Evolutionary conservation across 64 coral and sea anemone genomes (phyloP).

Genomic region (Orbicella faveolata): DNA sequence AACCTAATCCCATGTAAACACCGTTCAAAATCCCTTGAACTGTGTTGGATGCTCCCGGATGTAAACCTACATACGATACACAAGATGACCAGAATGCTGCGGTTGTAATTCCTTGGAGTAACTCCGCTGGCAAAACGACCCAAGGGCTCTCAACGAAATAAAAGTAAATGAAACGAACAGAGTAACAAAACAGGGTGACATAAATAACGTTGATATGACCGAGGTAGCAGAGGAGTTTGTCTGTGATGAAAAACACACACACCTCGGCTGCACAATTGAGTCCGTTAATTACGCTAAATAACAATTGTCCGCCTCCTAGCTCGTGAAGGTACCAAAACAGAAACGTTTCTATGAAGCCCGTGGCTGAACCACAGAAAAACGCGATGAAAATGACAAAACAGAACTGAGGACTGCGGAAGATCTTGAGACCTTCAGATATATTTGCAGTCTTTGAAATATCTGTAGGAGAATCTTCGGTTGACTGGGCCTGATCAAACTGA

Average conservation of each 20-base stretch:
- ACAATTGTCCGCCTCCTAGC: conserved; percentile 80
- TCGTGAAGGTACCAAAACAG: conserved; percentile 98
- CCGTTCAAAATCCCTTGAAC: conserved; percentile 89
- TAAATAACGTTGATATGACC: conserved; percentile 90
- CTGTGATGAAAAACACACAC: conserved; percentile 70
- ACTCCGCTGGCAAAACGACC: conserved; percentile 85
- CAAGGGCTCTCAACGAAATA: conserved; percentile 84
- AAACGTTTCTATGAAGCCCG: conserved; percentile 95
- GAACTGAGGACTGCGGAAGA: conserved; percentile 68
- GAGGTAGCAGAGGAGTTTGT: conserved; percentile 57
- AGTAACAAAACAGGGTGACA: conserved; percentile 78
- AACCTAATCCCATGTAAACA: conserved; percentile 88
- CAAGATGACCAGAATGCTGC: conserved; percentile 95
- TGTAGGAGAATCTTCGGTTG: background rate
- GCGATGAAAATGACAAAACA: conserved; percentile 89
- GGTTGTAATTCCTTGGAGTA: conserved; percentile 93
- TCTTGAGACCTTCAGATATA: conserved; percentile 50
- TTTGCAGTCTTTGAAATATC: background rate
- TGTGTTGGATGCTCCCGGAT: conserved; percentile 83
- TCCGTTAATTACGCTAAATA: conserved; percentile 85
- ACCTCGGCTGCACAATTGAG: conserved; percentile 87
- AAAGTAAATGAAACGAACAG: conserved; percentile 82
- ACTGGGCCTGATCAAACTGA: conserved; percentile 29
- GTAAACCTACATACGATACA: conserved; percentile 92
- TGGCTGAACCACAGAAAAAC: conserved; percentile 92